These are phyloP conservation scores for Xylota segnis DNA, from an alignment of 2,888 invertebrate genomes.

Conservation along the genomic window DNA sequence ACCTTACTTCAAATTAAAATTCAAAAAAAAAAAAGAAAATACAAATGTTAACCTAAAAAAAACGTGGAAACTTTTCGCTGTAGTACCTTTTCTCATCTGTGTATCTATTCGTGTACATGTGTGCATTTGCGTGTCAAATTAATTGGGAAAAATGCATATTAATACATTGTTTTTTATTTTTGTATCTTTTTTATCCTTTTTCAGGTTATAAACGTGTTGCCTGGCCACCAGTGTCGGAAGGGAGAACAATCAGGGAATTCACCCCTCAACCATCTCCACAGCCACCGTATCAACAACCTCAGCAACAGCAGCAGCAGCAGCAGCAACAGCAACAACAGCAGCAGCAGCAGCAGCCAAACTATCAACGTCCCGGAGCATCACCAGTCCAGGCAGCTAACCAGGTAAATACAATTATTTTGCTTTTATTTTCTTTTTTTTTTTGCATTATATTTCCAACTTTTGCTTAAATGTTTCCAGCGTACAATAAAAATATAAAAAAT, in stretches of 20 bases:
- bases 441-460: slow-evolving; percentile 60
- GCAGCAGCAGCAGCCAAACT: slow-evolving; percentile 67
- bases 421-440: slow-evolving; percentile 41
- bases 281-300: slow-evolving; percentile 78
- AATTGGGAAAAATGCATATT: slow-evolving; percentile 72
- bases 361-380: slow-evolving; percentile 77
- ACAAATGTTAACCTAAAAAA: neutral
- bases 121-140: slow-evolving; percentile 64
- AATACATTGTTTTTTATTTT: slow-evolving; percentile 30
- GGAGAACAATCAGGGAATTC: slow-evolving; percentile 87
- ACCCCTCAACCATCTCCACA: slow-evolving; percentile 83
- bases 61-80: slow-evolving; percentile 11
- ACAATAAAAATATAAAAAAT: neutral
- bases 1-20: slow-evolving; percentile 25
- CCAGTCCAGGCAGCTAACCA: slow-evolving; percentile 80
- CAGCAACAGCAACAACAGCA: slow-evolving; percentile 67
- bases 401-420: slow-evolving; percentile 78
- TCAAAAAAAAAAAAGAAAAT: slow-evolving; percentile 37
- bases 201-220: slow-evolving; percentile 93
- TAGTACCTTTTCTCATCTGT: neutral
- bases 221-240: slow-evolving; percentile 92
- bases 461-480: slow-evolving; percentile 61
- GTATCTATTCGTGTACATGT: slow-evolving; percentile 11
- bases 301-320: slow-evolving; percentile 72
- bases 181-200: slow-evolving; percentile 9